Conservation (phyloP, 1,140 invertebrate genomes). For the Pomphorhynchus laevis region DNA sequence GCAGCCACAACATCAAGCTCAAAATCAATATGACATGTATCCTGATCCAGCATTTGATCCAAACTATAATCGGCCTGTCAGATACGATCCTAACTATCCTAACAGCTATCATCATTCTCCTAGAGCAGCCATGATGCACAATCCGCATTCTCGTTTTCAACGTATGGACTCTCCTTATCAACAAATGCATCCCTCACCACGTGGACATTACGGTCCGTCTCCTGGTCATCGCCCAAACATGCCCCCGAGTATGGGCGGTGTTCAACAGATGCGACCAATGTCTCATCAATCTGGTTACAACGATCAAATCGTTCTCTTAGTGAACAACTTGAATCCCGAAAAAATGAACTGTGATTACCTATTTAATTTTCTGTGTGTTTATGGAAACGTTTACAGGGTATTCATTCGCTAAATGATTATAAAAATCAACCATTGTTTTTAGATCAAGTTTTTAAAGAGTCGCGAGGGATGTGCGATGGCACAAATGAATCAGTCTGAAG, state of each 20-base stretch:
- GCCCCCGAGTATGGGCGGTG: too few species aligned
- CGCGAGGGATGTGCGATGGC: slow-evolving; percentile 98
- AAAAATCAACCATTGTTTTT: slow-evolving; percentile 14
- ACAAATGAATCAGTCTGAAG: slow-evolving; percentile 74
- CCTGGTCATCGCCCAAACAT: too few species aligned
- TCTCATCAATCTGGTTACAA: too few species aligned
- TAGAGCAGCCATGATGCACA: too few species aligned
- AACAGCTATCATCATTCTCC: too few species aligned
- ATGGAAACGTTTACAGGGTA: slow-evolving; percentile 81
- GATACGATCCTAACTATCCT: too few species aligned
- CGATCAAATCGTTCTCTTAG: slow-evolving; percentile 67
- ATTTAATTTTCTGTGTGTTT: slow-evolving; percentile 93
- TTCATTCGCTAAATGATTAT: slow-evolving; percentile 16
- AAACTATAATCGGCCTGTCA: too few species aligned
- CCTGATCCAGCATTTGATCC: too few species aligned
- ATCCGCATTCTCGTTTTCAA: too few species aligned
- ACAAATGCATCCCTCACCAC: slow-evolving; percentile 14
- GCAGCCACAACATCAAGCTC: too few species aligned
- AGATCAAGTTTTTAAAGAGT: slow-evolving; percentile 90
- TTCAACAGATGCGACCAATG: too few species aligned
- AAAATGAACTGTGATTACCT: slow-evolving; percentile 71
- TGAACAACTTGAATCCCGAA: slow-evolving; percentile 61
- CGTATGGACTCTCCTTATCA: slow-evolving; percentile 1
- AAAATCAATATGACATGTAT: too few species aligned
- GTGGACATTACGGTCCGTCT: slow-evolving; percentile 11